Evolutionary conservation across 2,113 vertebrate genomes (phyloP).

Genomic region (Gasterosteus nipponicus): DNA sequence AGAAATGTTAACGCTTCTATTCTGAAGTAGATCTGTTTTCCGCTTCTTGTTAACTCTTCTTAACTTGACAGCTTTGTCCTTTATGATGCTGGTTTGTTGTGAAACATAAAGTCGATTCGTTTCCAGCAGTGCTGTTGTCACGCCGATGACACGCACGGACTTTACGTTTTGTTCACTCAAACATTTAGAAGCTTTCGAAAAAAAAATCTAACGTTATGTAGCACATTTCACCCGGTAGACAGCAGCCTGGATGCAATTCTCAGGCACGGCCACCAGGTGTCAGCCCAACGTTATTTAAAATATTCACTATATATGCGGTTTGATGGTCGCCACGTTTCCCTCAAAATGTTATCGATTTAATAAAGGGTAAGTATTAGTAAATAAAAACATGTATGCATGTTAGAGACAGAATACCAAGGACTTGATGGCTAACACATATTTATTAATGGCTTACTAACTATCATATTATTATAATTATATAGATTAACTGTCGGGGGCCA

Average conservation of each 20-base stretch:
- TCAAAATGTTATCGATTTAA: not conserved
- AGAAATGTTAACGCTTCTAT: not conserved
- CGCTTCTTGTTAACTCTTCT: not conserved
- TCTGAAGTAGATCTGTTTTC: not conserved
- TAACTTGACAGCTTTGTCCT: not conserved
- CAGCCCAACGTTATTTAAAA: conserved; percentile 31
- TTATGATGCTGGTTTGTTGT: conserved; percentile 30
- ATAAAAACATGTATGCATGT: not conserved
- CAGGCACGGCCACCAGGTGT: conserved; percentile 55
- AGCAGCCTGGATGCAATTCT: not conserved
- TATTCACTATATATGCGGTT: not conserved
- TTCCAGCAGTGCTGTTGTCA: not conserved
- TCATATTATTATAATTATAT: not conserved
- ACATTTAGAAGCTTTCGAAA: not conserved
- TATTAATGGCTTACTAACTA: not conserved
- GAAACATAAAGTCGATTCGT: conserved; percentile 6
- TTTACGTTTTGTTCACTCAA: not conserved
- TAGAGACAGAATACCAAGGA: not conserved
- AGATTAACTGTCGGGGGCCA: not conserved
- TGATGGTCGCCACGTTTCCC: rapidly evolving
- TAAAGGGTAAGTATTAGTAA: not conserved
- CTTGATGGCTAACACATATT: not conserved
- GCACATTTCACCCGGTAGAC: not conserved
- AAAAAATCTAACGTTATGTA: no score
- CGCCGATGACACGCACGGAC: not conserved